Conservation (phyloP, 2,888 invertebrate species). For the Apodemia duryi region DNA sequence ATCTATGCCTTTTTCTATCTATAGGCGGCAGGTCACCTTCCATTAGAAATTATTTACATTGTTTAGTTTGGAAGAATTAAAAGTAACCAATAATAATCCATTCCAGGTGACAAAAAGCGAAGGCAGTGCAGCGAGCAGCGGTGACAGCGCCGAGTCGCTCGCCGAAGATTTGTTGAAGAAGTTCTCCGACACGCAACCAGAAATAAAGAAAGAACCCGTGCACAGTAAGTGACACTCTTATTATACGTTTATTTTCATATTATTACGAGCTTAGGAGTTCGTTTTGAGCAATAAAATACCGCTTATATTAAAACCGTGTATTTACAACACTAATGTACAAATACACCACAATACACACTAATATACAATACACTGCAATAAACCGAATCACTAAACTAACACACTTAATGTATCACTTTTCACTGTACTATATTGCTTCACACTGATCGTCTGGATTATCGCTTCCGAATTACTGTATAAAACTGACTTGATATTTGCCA, state of each 20-base stretch:
- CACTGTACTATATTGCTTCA: no score
- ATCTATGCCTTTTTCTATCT: constrained; percentile 30
- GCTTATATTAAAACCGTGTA: no score
- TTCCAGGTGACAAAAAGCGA: constrained; percentile 70
- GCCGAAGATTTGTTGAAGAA: constrained; percentile 94
- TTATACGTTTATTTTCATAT: neutral
- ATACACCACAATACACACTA: no score
- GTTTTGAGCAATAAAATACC: no score
- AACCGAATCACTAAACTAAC: no score
- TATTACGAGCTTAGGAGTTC: no score
- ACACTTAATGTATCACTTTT: no score
- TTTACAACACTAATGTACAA: no score
- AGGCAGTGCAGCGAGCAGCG: constrained; percentile 44
- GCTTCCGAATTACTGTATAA: no score
- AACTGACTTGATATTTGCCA: no score
- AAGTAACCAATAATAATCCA: constrained; percentile 16
- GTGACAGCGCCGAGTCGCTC: constrained; percentile 82
- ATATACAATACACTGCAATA: no score
- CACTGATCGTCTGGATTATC: no score
- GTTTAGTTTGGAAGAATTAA: neutral
- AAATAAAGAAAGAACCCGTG: constrained; percentile 65
- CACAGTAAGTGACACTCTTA: constrained; percentile 46
- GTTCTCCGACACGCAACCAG: constrained; percentile 85
- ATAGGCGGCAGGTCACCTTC: constrained; percentile 3
- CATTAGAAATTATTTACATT: neutral